phyloP scores from a whole-genome alignment of 30 jellyfish, hydroid and myxozoan species.

The Sanderia malayensis region DNA sequence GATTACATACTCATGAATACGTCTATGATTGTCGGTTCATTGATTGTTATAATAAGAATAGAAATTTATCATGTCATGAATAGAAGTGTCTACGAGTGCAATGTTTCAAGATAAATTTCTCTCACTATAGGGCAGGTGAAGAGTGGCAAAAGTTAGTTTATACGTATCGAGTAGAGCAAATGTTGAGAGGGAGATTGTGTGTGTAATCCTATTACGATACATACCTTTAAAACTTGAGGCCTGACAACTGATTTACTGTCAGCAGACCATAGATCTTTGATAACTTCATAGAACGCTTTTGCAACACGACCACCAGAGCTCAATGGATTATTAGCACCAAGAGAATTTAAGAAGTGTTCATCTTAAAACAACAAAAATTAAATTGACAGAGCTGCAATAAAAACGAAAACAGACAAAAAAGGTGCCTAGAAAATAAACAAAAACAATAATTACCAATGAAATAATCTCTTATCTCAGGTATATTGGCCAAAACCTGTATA shows the following conservation, averaged over 20 bases:
- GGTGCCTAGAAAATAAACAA: neutral
- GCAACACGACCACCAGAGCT: slow-evolving; percentile 97
- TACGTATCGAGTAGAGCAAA: too few species aligned
- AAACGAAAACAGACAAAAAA: neutral
- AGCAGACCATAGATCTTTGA: slow-evolving; percentile 79
- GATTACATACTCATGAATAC: too few species aligned
- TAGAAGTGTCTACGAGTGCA: too few species aligned
- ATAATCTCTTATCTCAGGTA: slow-evolving; percentile 72
- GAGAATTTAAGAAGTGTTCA: slow-evolving; percentile 58
- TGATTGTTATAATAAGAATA: too few species aligned
- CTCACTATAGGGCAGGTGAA: too few species aligned
- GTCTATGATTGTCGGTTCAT: too few species aligned
- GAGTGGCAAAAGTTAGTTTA: too few species aligned
- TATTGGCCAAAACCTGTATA: slow-evolving; percentile 79
- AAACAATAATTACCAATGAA: slow-evolving; percentile 43
- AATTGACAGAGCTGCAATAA: neutral
- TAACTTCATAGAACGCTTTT: slow-evolving; percentile 78
- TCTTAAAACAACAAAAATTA: slow-evolving; percentile 19
- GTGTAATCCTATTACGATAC: neutral
- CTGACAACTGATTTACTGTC: slow-evolving; percentile 48
- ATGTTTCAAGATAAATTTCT: too few species aligned
- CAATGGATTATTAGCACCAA: slow-evolving; percentile 65
- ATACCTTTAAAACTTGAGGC: slow-evolving; percentile 87
- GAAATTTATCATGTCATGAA: too few species aligned
- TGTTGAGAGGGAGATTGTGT: too few species aligned